Conservation (phyloP, 53 echinoderm and acorn worm genomes). For the Holothuria leucospilota region DNA sequence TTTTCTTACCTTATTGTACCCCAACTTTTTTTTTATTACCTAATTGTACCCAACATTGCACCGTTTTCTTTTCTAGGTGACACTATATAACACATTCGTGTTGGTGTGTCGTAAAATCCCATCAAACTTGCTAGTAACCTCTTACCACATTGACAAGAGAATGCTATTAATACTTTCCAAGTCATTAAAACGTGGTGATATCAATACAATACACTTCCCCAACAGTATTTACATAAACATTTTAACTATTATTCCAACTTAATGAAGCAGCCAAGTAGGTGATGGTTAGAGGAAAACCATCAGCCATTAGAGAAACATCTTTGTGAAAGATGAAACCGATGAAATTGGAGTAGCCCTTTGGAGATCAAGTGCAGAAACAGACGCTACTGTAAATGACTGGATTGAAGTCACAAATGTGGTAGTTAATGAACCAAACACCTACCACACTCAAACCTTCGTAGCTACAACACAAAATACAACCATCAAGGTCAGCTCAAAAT, state of each 20-base stretch:
- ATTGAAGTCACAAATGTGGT: background rate
- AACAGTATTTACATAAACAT: background rate
- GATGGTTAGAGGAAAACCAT: background rate
- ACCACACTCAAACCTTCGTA: background rate
- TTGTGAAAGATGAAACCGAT: background rate
- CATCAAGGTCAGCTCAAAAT: background rate
- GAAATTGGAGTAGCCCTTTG: background rate
- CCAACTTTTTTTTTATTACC: no score
- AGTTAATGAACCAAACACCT: conserved; percentile 4
- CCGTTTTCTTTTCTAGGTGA: no score
- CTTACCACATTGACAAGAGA: no score
- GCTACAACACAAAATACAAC: background rate
- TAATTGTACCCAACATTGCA: no score
- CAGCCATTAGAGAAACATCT: background rate
- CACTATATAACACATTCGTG: no score
- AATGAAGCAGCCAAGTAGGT: background rate
- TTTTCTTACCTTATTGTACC: no score
- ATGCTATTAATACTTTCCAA: no score
- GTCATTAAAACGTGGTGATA: no score
- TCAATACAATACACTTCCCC: background rate
- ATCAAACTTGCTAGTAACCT: no score
- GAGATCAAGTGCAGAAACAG: background rate
- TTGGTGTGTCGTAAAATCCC: no score
- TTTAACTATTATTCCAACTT: background rate
- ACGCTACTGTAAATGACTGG: background rate